Base-by-base conservation (phyloP, 2,113 vertebrate species). In the Hymenochirus boettgeri region DNA sequence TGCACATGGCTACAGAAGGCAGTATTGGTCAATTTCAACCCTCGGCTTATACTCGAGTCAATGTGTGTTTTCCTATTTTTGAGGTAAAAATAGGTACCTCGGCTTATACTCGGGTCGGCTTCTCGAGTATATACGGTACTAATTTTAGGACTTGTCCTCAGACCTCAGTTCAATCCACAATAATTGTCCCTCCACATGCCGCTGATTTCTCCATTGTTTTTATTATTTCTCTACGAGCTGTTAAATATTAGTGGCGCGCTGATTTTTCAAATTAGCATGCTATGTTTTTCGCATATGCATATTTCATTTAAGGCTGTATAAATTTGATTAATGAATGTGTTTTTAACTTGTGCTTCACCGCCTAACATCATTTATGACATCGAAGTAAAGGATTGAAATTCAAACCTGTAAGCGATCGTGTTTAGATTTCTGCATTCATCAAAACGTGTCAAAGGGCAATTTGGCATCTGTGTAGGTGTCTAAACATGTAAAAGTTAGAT, bases 301-400 rank as follows among this genome's bases (percentile, higher is more conserved):
- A 69, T 69, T 69, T 69, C 65, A 69, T 69, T 69, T 69, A 69
- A 67, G n/a, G 45, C 53, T 69, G 65, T 69, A 69, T 69, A 69
- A 60, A 60, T 60, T 69, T 69, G 57, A 69, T 69, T 59, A 69
- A 69, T 69, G 65, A 53, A 50, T 69, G 23, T 69, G 65, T 53
- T 69, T 69, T n/a, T 18, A 42, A 47, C 24, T 53, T 37, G 47
- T 60, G 65, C 65, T 69, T 69, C 65, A 69, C 21, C 27, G 64
- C 55, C 55, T 57, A 66, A 58, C 55, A 66, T 69, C 65, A 53
- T 57, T n/a, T 55, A 57, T 65, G 63, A 65, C 63, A 57, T 65
- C 31, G 63, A 21, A 53, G 25, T 8, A 24, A 45, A 39, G 13
- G 31, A 33, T 60, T 69, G 47, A 53, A 58, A 69, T 60, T 52